Evolutionary conservation across 1,140 invertebrate species (phyloP), one percentile per base, ranked within the genome.

Genomic region (Dreissena rostriformis): DNA sequence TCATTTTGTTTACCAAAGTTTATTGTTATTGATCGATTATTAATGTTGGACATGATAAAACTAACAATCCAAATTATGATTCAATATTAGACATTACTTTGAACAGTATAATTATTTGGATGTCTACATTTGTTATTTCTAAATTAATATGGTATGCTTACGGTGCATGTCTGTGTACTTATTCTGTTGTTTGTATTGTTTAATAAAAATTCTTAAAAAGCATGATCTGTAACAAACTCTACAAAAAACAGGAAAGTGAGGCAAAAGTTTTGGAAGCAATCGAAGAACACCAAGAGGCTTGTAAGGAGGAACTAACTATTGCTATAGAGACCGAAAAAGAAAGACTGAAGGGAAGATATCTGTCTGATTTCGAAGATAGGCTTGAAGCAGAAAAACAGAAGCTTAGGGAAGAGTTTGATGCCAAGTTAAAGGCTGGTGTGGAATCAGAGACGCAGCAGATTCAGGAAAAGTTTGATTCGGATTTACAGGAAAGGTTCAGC

Each of bases 261-360:
- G 12, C 49, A 22, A 82, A 74, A 53, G 79, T 82, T 6, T 67
- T 82, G 52, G 79, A 82, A 67, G 79, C 79, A 14, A 82, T 82
- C n/a, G 71, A 74, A 66, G 79, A 82, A 24, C 79, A 82, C 51
- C 70, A 82, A 22, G 68, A 73, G 53, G 79, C 71, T 6, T 82
- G 79, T 74, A 66, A 74, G 22, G 22, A 73, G 14, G 71, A 73
- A 66, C 52, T 82, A 51, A 53, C 14, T 39, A 19, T 49, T 39
- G 49, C 79, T 26, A 67, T 82, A 26, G 66, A 73, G 6, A 24
- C 10, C 15, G 79, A 82, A 52, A 66, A 74, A 29, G 81, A 61
- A 49, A 57, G 22, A 19, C 57, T 61, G 17, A 2, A 24, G 57
- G 11, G 22, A 11, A 61, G 57, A 61, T 39, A 39, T 39, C 8